Percentiles rank a stretch among this genome's conserved stretches.
Evolutionary conservation across 2,888 invertebrate species (phyloP).

Genomic region (Baccha elongata): DNA sequence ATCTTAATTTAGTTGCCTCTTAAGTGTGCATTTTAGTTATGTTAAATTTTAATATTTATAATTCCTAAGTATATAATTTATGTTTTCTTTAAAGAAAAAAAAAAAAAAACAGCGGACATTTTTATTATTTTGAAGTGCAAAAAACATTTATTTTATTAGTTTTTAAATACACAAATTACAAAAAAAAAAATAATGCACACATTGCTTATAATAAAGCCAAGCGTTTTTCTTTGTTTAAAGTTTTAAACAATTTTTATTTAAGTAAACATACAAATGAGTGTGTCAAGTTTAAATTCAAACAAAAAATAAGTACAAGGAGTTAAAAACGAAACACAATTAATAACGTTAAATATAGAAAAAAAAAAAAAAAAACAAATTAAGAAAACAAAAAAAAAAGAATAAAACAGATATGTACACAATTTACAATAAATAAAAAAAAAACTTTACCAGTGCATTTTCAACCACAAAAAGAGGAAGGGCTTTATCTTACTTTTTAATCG

Average conservation of each 20-base stretch:
- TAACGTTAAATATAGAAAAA: constrained; percentile 36
- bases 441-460: constrained; percentile 48
- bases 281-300: constrained; percentile 29
- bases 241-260: constrained; percentile 49
- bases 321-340: constrained; percentile 55
- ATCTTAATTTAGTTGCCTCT: constrained; percentile 6
- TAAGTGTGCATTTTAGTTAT: constrained; percentile 41
- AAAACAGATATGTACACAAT: constrained; percentile 63
- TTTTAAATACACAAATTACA: constrained; percentile 36
- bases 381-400: constrained; percentile 23
- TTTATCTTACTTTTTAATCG: too few relatives aligned
- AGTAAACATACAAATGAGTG: constrained; percentile 27
- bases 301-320: constrained; percentile 43
- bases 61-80: constrained; percentile 9
- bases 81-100: background rate
- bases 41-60: constrained; percentile 27
- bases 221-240: constrained; percentile 49
- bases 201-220: constrained; percentile 59
- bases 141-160: constrained; percentile 59
- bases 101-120: constrained; percentile 52
- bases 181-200: constrained; percentile 60
- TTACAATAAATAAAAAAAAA: constrained; percentile 52
- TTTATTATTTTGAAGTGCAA: constrained; percentile 56
- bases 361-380: too few relatives aligned
- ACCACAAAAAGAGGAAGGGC: background rate